A percentile compares a stretch with the other conserved stretches of the same genome.
Evolutionary conservation across 64 coral and sea anemone species (phyloP).

Genomic region (Montipora efflorescens): DNA sequence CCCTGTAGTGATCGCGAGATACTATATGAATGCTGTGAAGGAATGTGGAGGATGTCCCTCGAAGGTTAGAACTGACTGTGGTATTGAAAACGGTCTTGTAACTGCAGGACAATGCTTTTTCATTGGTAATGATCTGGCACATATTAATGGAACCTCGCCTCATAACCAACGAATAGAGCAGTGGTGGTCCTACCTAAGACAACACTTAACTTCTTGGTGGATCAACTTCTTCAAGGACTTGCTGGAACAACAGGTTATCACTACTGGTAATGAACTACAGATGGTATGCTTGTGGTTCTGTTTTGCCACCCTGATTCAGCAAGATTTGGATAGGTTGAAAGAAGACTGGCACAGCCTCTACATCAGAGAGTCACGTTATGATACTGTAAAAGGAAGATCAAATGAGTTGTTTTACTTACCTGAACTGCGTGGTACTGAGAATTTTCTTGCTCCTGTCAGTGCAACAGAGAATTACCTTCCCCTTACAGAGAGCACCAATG

Average conservation of each 20-base stretch:
- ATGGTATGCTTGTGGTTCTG: conserved; percentile 70
- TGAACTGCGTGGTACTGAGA: conserved; percentile 55
- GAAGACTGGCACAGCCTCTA: conserved; percentile 63
- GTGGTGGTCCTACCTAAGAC: conserved; percentile 75
- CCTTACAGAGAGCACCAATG: not conserved
- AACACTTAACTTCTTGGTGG: conserved; percentile 76
- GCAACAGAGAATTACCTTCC: conserved; percentile 42
- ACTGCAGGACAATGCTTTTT: conserved; percentile 74
- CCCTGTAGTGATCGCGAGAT: conserved; percentile 61
- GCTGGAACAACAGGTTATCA: conserved; percentile 72
- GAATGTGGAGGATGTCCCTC: conserved; percentile 55
- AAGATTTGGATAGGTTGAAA: conserved; percentile 60
- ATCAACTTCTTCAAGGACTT: conserved; percentile 83
- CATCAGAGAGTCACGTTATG: conserved; percentile 62
- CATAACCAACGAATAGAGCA: conserved; percentile 76
- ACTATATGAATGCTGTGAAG: conserved; percentile 63
- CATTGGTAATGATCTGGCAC: conserved; percentile 55
- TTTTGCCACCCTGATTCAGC: conserved; percentile 54
- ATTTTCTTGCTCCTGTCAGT: conserved; percentile 42
- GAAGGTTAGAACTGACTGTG: conserved; percentile 73
- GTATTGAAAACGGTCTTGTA: conserved; percentile 81
- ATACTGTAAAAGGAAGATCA: conserved; percentile 67
- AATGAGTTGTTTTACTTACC: conserved; percentile 74
- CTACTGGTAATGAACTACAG: conserved; percentile 63
- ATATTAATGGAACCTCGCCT: conserved; percentile 85